Conservation (phyloP, 2,888 invertebrate genomes). For the Antheraea assamensis region DNA sequence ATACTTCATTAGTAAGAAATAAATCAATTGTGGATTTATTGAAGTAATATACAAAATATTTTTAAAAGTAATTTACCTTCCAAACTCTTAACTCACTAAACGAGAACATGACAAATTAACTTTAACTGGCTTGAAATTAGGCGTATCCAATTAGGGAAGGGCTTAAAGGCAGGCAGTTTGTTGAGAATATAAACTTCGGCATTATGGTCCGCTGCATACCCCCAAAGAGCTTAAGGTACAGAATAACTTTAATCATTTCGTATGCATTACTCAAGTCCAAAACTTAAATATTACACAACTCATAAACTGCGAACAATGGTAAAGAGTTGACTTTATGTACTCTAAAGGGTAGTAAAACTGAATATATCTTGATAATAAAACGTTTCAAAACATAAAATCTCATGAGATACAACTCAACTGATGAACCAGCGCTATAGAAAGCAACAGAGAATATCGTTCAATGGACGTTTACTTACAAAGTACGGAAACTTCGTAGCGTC, state of each 20-base stretch:
- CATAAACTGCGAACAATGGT: not conserved
- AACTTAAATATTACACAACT: slow-evolving; percentile 4
- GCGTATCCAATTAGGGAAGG: slow-evolving; percentile 47
- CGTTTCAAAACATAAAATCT: slow-evolving; percentile 17
- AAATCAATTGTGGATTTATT: not conserved
- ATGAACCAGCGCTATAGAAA: slow-evolving; percentile 11
- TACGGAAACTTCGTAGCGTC: slow-evolving; percentile 90
- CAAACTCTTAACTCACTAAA: not conserved
- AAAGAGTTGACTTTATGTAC: not conserved
- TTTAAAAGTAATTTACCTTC: slow-evolving; percentile 6
- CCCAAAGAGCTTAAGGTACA: slow-evolving; percentile 23
- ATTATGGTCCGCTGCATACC: slow-evolving; percentile 40
- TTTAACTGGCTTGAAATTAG: slow-evolving; percentile 47
- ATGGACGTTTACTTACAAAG: slow-evolving; percentile 85
- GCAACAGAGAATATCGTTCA: slow-evolving; percentile 3
- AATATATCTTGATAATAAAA: not conserved
- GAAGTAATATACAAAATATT: not conserved
- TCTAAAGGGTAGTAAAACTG: not conserved
- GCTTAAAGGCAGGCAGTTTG: slow-evolving; percentile 41
- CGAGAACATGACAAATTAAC: slow-evolving; percentile 32
- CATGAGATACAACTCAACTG: slow-evolving; percentile 10
- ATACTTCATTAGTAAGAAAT: not conserved
- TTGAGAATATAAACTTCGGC: slow-evolving; percentile 44
- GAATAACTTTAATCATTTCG: slow-evolving; percentile 22
- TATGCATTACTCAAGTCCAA: not conserved